Base-by-base conservation (phyloP, 64 coral and sea anemone species). In the Acropora tenuis region DNA sequence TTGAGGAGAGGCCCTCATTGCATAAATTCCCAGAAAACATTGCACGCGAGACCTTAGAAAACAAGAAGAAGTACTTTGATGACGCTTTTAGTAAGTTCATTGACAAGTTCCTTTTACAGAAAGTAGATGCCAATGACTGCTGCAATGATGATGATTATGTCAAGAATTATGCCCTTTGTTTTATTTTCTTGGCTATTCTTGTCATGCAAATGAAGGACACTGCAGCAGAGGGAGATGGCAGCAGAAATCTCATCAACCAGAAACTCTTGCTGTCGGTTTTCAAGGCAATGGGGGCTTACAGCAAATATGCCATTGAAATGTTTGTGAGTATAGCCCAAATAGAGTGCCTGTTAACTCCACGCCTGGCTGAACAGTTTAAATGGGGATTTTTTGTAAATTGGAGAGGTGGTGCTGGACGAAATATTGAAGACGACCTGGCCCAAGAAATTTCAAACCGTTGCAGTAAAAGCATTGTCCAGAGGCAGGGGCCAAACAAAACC, bases 281-380 rank as follows among this genome's bases (percentile, higher is more conserved):
- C 73, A 96, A 95, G 77, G 74, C 73, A 43, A 74, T 74, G 72
- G 72, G 72, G 72, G 58, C 85, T 75, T 95, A 95, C 73, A 91
- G 90, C 63, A 95, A 89, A 89, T 89, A 95, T 95, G 94, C 89
- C 6, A 78, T 95, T 1, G 90, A 95, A 57, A 95, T 89, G 90
- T 89, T 95, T 95, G 59, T 92, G 8, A 79, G 89, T 77, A 89
- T 95, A 57, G 90, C 90, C 46, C 78, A 95, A 47, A 79, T 92
- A n/a, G 93, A 92, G 76, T 95, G 90, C 66, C 49, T 92, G 50
- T 61, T 95, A 58, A 95, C 85, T 72, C 79, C 73, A 89, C 85
- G 90, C 41, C 86, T 95, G 18, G 82, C 89, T 66, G 90, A 91
- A 84, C 47, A 95, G 78, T 95, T 95, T 73, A 95, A 95, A 86